Percentiles rank a stretch among this genome's conserved stretches.
These are phyloP conservation scores for Lagothrix lagotricha DNA, from an alignment of 2,797 vertebrate species.

Conservation along the genomic window DNA sequence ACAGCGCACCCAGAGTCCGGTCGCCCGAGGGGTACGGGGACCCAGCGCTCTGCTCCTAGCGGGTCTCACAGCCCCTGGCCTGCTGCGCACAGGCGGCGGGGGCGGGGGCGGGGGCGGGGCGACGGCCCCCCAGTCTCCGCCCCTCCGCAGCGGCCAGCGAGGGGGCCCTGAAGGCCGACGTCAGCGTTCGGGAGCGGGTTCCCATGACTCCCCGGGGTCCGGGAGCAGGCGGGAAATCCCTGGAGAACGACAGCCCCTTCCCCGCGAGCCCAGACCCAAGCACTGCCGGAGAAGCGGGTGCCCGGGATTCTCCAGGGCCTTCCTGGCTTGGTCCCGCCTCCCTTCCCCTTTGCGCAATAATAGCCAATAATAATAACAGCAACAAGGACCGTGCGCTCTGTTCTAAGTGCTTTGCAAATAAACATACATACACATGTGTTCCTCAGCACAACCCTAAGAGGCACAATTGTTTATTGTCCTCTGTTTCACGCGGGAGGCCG, in stretches of 20 bases:
- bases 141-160: background rate
- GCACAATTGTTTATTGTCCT: background rate
- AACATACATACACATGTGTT: background rate
- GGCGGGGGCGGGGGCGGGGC: background rate
- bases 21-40: accelerated
- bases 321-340: background rate
- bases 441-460: background rate
- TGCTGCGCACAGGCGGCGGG: background rate
- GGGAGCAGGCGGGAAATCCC: too few relatives aligned
- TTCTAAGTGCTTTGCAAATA: background rate
- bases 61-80: background rate
- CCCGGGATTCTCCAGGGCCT: background rate
- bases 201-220: accelerated
- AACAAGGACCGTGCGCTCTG: background rate
- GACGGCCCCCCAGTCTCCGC: background rate
- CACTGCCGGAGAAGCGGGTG: background rate
- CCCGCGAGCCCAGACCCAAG: background rate
- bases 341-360: background rate
- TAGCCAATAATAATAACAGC: background rate
- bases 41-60: accelerated
- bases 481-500: background rate
- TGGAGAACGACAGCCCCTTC: too few relatives aligned
- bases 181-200: background rate
- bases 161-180: background rate
- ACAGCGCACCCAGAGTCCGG: background rate